Conservation (phyloP, 1,140 invertebrate genomes). For the Contarinia nasturtii region DNA sequence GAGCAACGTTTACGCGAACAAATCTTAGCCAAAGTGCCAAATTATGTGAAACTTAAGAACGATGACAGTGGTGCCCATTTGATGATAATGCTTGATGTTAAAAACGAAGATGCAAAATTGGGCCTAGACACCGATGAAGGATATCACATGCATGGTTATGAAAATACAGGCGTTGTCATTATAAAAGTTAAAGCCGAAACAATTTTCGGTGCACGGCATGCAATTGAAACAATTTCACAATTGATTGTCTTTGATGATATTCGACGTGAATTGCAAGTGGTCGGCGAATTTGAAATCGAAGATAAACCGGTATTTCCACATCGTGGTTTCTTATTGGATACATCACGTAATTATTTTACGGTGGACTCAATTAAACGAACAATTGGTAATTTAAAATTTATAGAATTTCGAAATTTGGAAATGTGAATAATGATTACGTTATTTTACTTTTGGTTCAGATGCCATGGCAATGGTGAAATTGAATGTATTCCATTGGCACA, state of each 20-base stretch:
- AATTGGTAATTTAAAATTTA: conserved; percentile 27
- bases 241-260: conserved; percentile 49
- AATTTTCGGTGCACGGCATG: conserved; percentile 58
- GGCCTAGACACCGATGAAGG: conserved; percentile 44
- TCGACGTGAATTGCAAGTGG: conserved; percentile 15
- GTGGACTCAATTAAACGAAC: conserved; percentile 48
- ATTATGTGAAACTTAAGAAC: conserved; percentile 7
- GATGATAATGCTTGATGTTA: conserved; percentile 12
- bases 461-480: conserved; percentile 64
- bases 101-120: conserved; percentile 14
- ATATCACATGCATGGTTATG: conserved; percentile 35
- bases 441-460: conserved; percentile 25
- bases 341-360: conserved; percentile 50
- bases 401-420: background rate
- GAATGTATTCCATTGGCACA: conserved; percentile 78
- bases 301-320: conserved; percentile 56
- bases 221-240: conserved; percentile 57
- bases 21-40: conserved; percentile 13
- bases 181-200: conserved; percentile 37
- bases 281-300: conserved; percentile 33
- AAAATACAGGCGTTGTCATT: conserved; percentile 28
- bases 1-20: conserved; percentile 12
- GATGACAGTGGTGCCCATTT: conserved; percentile 17
- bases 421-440: too few relatives aligned
- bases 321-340: conserved; percentile 58